These are phyloP conservation scores for Psilopogon haemacephalus DNA, from an alignment of 2,113 vertebrate species.

Conservation along the genomic window DNA sequence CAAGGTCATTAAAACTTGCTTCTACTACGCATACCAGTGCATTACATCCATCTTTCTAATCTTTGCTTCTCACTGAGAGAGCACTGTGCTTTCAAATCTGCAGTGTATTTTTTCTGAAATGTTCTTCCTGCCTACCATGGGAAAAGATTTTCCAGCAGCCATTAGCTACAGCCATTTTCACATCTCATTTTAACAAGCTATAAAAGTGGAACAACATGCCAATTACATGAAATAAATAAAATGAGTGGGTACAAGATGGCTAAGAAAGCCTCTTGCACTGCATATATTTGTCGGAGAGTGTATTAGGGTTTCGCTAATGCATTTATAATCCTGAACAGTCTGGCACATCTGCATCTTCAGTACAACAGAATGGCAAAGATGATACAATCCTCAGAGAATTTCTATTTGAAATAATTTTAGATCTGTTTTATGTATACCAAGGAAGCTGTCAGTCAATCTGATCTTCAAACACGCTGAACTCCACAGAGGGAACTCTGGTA, in stretches of 20 bases:
- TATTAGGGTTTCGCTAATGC: conserved; percentile 63
- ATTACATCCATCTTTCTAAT: background rate
- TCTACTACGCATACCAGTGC: background rate
- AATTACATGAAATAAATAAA: conserved; percentile 72
- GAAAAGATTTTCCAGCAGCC: conserved; percentile 60
- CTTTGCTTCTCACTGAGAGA: conserved; percentile 1
- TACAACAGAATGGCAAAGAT: conserved; percentile 59
- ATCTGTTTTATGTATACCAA: conserved; percentile 70
- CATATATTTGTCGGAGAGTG: conserved; percentile 46
- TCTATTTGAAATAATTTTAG: conserved; percentile 74
- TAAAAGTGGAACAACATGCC: conserved; percentile 63
- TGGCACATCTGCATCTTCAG: conserved; percentile 62
- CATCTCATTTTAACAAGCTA: conserved; percentile 66
- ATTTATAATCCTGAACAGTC: conserved; percentile 54
- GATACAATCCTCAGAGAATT: conserved; percentile 62
- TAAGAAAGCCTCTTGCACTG: conserved; percentile 57
- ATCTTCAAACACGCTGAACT: conserved; percentile 71
- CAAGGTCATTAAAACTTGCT: background rate
- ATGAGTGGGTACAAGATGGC: conserved; percentile 52
- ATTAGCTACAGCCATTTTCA: conserved; percentile 64
- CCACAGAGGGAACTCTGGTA: conserved; percentile 59
- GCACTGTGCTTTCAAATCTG: conserved; percentile 5
- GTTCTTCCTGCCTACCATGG: conserved; percentile 6
- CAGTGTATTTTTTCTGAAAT: background rate
- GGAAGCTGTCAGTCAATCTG: conserved; percentile 75